Conservation (phyloP, 2,113 vertebrate genomes). For the Rhea pennata region DNA sequence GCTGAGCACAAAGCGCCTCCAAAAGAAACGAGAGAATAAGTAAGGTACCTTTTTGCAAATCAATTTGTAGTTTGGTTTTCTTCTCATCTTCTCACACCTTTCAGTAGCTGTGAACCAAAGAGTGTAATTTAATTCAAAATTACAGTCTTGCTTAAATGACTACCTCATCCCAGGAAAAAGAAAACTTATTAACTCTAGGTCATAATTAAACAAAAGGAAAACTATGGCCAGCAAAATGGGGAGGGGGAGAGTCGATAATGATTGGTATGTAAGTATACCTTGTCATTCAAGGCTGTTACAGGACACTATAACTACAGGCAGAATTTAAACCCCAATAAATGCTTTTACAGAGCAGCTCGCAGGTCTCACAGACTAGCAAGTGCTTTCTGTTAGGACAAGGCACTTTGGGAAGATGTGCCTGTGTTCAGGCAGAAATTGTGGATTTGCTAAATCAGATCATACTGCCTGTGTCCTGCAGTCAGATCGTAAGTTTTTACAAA, state of each 20-base stretch:
- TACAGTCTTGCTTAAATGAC: neutral
- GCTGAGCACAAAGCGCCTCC: neutral
- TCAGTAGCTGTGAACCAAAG: neutral
- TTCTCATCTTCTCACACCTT: neutral
- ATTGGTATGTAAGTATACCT: fast-evolving
- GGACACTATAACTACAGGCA: neutral
- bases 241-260: too few relatives aligned
- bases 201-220: neutral
- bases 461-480: neutral
- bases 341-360: neutral
- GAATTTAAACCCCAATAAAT: neutral
- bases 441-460: fast-evolving
- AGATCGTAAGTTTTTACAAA: neutral
- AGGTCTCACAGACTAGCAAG: neutral
- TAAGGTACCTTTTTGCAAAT: neutral
- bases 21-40: neutral
- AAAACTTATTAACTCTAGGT: neutral
- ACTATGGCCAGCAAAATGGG: neutral
- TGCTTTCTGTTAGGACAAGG: neutral
- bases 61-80: neutral
- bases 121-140: neutral
- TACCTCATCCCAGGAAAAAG: neutral
- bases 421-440: neutral
- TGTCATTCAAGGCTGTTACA: neutral
- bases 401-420: neutral